A percentile compares a stretch with the other conserved stretches of the same genome.
Conservation (phyloP, 2,888 invertebrate species). For the Agriotes lineatus region DNA sequence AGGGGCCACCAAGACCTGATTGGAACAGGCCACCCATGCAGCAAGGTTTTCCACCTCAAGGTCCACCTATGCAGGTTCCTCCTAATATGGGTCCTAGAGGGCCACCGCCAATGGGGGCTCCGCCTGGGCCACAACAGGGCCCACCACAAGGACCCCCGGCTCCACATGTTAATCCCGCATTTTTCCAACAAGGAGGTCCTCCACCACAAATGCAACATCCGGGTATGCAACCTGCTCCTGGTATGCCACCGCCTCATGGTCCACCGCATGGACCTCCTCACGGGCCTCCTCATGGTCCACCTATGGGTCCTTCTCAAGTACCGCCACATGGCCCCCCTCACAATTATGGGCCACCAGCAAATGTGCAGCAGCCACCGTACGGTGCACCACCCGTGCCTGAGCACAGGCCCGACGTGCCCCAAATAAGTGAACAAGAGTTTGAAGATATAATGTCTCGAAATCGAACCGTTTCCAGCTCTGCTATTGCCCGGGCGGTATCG, state of each 20-base stretch:
- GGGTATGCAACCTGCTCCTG: conserved; percentile 62
- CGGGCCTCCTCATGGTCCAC: conserved; percentile 73
- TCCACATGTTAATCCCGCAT: conserved; percentile 96
- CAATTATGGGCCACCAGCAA: conserved; percentile 69
- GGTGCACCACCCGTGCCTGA: conserved; percentile 73
- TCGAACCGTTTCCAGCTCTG: conserved; percentile 96
- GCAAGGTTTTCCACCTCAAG: conserved; percentile 75
- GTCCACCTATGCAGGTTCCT: conserved; percentile 78
- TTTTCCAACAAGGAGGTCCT: conserved; percentile 86
- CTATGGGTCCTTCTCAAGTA: conserved; percentile 70
- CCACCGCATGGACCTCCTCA: conserved; percentile 76
- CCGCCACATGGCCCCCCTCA: conserved; percentile 69
- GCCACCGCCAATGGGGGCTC: conserved; percentile 68
- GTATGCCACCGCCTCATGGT: conserved; percentile 78
- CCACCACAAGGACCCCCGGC: conserved; percentile 75
- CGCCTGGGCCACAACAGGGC: conserved; percentile 68
- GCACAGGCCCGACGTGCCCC: conserved; percentile 70
- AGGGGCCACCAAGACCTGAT: conserved; percentile 75
- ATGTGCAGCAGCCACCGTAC: conserved; percentile 68
- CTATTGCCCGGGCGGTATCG: conserved; percentile 96
- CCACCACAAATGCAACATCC: conserved; percentile 72
- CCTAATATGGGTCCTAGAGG: conserved; percentile 70
- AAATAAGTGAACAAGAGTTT: conserved; percentile 93
- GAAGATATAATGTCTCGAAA: conserved; percentile 99
- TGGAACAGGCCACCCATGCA: conserved; percentile 84